Evolutionary conservation across 2,797 vertebrate species (phyloP), one percentile per base, ranked within the genome.

Genomic region (Tauraco hartlaubi): DNA sequence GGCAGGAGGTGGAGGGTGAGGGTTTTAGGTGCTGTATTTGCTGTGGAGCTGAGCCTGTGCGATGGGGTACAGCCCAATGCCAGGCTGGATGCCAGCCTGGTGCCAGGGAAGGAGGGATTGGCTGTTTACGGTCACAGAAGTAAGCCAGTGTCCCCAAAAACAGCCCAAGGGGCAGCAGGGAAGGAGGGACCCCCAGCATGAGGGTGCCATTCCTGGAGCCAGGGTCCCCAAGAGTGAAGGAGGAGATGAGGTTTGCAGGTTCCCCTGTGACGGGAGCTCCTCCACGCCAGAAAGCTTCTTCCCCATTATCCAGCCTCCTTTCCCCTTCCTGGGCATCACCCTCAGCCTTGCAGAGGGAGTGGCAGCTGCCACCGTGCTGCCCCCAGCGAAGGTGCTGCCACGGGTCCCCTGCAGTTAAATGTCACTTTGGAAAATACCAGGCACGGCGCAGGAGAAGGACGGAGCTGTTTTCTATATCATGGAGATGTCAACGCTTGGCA

Each of bases 161-260:
- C 41, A 61, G 13, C 21, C 58, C 0, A 0, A 76, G 39, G 56
- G 51, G 20, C 0, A 6, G 44, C 7, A 25, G 18, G 39, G 41
- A 72, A n/a, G 41, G 52, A 76, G n/a, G 33, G 29, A 43, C 9
- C 4, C n/a, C 55, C 19, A 25, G 9, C 9, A 5, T 2, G 33
- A 19, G 7, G 41, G 2, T 59, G 39, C 22, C 1, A 0, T 58
- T 58, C 55, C 29, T 9, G 23, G 14, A 12, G 16, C 49, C 29
- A 15, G n/a, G 43, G 19, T 4, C 8, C 12, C 28, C 2, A 3
- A 6, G 35, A 21, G 48, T 28, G 48, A 69, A 58, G 69, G 20
- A 51, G 28, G 26, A 51, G 71, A 39, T 16, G 33, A 41, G 28
- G 7, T 56, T 26, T 49, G 39, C n/a, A 31, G n/a, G 22, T 37